phyloP scores from a whole-genome alignment of 2,113 vertebrate genomes.

The Chloropsis cyanopogon region DNA sequence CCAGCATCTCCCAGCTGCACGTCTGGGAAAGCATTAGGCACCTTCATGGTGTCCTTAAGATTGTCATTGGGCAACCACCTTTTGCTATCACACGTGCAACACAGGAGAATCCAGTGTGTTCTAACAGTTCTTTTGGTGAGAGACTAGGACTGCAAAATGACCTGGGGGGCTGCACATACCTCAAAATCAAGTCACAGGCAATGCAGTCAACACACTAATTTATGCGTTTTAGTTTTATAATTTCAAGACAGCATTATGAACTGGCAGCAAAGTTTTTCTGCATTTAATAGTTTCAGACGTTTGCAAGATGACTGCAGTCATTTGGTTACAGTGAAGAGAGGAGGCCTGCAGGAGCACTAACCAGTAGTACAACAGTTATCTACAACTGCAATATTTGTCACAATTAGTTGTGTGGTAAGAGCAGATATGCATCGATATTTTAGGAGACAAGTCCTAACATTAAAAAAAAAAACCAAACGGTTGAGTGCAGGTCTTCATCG shows the following conservation, averaged over 20 bases:
- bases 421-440: neutral
- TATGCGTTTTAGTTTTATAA: neutral
- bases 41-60: accelerated
- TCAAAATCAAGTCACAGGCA: neutral
- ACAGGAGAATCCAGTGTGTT: neutral
- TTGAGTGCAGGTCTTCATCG: neutral
- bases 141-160: neutral
- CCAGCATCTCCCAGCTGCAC: neutral
- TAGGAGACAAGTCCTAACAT: neutral
- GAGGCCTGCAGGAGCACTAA: neutral
- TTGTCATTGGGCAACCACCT: neutral
- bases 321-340: neutral
- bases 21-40: neutral
- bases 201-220: neutral
- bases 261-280: neutral
- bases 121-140: neutral
- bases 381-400: neutral
- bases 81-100: neutral
- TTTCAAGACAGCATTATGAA: neutral
- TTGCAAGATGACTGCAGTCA: neutral
- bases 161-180: neutral
- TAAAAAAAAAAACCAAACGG: neutral
- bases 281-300: neutral
- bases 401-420: neutral
- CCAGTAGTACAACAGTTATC: accelerated